phyloP scores from a whole-genome alignment of 2,113 vertebrate genomes.

The Dicentrarchus labrax region DNA sequence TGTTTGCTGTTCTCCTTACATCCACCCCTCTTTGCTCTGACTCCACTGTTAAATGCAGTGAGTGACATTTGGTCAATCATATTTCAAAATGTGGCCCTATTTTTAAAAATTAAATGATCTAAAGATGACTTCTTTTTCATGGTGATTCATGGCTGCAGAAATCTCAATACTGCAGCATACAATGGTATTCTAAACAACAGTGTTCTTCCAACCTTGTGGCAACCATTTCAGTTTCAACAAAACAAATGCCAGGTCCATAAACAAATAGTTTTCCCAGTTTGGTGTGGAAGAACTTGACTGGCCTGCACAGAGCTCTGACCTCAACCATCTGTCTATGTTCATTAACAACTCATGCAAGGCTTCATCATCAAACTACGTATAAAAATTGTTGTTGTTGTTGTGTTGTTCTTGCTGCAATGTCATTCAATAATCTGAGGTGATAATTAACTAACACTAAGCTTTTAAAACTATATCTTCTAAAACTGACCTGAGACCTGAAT shows the following conservation, averaged over 20 bases:
- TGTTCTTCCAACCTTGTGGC: neutral
- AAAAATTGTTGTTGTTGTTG: neutral
- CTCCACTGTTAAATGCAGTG: neutral
- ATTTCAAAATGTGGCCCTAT: neutral
- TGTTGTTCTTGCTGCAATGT: neutral
- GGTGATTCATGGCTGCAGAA: neutral
- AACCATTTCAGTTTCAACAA: neutral
- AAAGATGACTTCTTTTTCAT: neutral
- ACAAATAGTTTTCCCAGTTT: too few species aligned
- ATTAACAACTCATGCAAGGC: neutral
- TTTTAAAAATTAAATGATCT: neutral
- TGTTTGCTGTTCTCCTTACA: neutral
- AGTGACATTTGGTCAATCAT: neutral
- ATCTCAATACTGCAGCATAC: neutral
- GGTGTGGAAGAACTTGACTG: too few species aligned
- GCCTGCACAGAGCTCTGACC: too few species aligned
- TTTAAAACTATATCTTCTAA: too few species aligned
- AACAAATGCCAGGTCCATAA: neutral
- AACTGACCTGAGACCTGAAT: neutral
- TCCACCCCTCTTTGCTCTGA: neutral
- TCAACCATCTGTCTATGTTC: neutral
- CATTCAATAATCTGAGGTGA: neutral
- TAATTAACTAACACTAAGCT: neutral
- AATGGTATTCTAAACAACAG: neutral
- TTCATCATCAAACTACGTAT: neutral